phyloP scores from a whole-genome alignment of 2,888 invertebrate species.

The Acronicta psi region DNA sequence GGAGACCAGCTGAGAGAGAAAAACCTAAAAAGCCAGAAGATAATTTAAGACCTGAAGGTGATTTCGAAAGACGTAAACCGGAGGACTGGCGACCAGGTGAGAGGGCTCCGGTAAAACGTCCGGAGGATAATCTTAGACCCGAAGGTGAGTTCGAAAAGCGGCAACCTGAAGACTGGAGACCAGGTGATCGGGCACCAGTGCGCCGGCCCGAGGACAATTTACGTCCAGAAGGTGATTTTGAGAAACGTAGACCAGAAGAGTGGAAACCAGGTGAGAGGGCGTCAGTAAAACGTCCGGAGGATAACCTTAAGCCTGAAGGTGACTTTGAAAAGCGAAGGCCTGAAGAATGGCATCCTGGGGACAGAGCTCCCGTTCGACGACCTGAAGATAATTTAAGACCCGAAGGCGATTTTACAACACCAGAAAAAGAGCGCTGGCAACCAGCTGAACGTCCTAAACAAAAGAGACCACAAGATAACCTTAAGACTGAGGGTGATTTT shows the following conservation, averaged over 20 bases:
- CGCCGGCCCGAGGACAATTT: conserved; percentile 33
- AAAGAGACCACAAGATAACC: conserved; percentile 81
- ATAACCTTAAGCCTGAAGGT: conserved; percentile 86
- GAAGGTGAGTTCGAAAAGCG: conserved; percentile 86
- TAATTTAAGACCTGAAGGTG: conserved; percentile 87
- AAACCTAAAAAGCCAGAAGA: conserved; percentile 78
- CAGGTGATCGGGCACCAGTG: conserved; percentile 63
- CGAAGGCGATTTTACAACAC: conserved; percentile 65
- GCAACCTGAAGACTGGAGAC: conserved; percentile 76
- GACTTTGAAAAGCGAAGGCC: conserved; percentile 80
- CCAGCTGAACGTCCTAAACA: conserved; percentile 68
- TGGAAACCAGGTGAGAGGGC: conserved; percentile 26
- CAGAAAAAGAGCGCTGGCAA: conserved; percentile 55
- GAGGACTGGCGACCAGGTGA: conserved; percentile 71
- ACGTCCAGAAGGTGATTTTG: conserved; percentile 58
- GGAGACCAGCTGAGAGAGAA: conserved; percentile 83
- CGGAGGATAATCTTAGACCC: conserved; percentile 83
- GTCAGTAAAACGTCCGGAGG: conserved; percentile 82
- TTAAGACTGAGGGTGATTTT: conserved; percentile 84
- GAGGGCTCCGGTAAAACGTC: conserved; percentile 75
- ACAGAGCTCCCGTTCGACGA: conserved; percentile 43
- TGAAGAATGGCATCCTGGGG: conserved; percentile 78
- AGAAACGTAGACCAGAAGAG: conserved; percentile 63
- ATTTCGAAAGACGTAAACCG: conserved; percentile 79
- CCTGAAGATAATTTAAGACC: conserved; percentile 76